A percentile compares a stretch with the other conserved stretches of the same genome.
phyloP scores from a whole-genome alignment of 1,140 invertebrate species.

The Lerema accius region DNA sequence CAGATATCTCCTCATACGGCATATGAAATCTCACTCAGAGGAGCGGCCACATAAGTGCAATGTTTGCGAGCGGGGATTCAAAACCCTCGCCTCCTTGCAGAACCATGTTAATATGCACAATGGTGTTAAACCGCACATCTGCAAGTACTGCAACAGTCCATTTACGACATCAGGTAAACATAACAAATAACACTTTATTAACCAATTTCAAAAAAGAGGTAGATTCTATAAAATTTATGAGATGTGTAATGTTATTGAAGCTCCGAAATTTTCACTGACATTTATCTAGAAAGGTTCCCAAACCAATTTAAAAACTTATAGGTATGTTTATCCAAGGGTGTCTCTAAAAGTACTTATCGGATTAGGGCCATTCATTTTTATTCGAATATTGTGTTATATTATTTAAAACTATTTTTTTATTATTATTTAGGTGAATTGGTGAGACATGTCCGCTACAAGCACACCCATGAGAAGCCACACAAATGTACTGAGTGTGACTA shows the following conservation, averaged over 20 bases:
- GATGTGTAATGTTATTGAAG: no score
- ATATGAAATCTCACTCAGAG: slow-evolving; percentile 98
- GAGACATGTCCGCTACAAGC: slow-evolving; percentile 94
- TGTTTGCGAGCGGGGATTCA: slow-evolving; percentile 97
- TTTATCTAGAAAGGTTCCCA: no score
- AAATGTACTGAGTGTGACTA: slow-evolving; percentile 97
- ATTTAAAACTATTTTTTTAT: no score
- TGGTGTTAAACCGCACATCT: slow-evolving; percentile 96
- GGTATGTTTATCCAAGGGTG: no score
- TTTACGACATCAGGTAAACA: slow-evolving; percentile 97
- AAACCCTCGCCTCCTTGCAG: slow-evolving; percentile 95
- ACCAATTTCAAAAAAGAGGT: no score
- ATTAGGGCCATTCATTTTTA: no score
- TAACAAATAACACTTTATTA: no score
- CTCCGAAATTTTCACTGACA: no score
- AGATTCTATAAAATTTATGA: no score
- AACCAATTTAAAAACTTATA: no score
- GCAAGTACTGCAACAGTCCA: slow-evolving; percentile 95
- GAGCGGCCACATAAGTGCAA: slow-evolving; percentile 97
- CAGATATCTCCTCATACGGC: slow-evolving; percentile 93
- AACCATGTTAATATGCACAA: slow-evolving; percentile 99
- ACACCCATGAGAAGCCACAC: slow-evolving; percentile 98
- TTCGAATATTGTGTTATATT: no score
- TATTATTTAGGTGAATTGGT: slow-evolving; percentile 96
- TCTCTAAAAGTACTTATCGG: no score